These are phyloP conservation scores for Drosophila subpulchrella DNA, from an alignment of 1,140 invertebrate genomes.

Conservation along the genomic window DNA sequence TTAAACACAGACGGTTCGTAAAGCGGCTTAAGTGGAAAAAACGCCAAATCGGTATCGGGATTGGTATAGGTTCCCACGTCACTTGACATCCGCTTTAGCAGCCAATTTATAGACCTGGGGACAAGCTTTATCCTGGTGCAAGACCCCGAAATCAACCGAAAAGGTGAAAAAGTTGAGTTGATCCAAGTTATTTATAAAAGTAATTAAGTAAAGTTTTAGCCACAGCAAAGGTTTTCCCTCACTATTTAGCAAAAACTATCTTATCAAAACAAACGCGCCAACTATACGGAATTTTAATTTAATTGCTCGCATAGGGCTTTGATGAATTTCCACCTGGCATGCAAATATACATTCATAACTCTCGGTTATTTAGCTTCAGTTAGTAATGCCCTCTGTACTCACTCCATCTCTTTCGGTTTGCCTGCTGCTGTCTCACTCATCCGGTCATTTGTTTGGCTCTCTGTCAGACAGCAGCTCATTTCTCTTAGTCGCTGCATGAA, in stretches of 20 bases:
- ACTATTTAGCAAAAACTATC: neutral
- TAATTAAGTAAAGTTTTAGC: neutral
- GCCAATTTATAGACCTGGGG: slow-evolving; percentile 11
- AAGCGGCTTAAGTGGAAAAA: slow-evolving; percentile 49
- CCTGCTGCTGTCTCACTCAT: slow-evolving; percentile 3
- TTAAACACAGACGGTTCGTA: slow-evolving; percentile 26
- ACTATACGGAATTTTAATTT: neutral
- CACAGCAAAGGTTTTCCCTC: neutral
- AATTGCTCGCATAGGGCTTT: slow-evolving; percentile 4
- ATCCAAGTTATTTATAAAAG: neutral
- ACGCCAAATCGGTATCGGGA: neutral
- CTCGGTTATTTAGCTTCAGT: slow-evolving; percentile 13
- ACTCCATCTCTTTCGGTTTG: neutral
- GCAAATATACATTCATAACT: slow-evolving; percentile 26
- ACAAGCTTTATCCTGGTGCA: neutral
- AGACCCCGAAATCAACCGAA: neutral
- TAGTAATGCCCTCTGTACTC: neutral
- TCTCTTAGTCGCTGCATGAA: slow-evolving; percentile 59
- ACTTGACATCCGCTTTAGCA: slow-evolving; percentile 14
- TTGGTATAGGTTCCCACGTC: neutral
- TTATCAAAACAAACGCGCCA: neutral
- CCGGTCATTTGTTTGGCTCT: slow-evolving; percentile 40
- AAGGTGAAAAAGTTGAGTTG: too few species aligned
- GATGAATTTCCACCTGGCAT: slow-evolving; percentile 10
- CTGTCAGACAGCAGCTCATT: slow-evolving; percentile 40